Evolutionary conservation across 2,888 invertebrate species (phyloP).

Genomic region (Stegophylla sp.): DNA sequence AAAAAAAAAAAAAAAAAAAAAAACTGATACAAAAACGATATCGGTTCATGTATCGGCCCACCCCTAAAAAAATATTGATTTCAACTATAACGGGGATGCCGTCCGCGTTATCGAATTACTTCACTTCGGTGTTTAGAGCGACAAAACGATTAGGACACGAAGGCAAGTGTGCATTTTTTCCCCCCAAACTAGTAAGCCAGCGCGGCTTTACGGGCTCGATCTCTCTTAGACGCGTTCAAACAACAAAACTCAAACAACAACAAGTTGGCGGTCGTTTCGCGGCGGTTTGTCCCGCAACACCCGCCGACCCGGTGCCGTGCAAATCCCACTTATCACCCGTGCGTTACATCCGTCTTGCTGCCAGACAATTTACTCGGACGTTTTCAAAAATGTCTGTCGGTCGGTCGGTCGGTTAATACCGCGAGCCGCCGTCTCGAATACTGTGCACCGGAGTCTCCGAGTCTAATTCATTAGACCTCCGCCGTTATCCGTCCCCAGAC

Average conservation of each 20-base stretch:
- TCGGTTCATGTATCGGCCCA: neutral
- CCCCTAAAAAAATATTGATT: neutral
- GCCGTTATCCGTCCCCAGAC: no score
- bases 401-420: neutral
- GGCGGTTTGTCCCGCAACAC: no score
- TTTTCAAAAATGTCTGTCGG: slow-evolving; percentile 3
- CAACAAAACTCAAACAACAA: no score
- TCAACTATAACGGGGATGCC: no score
- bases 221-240: neutral
- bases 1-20: no score
- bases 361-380: slow-evolving; percentile 4
- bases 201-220: neutral
- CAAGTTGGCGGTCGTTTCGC: neutral
- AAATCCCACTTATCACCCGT: slow-evolving; percentile 13
- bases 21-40: neutral
- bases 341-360: neutral
- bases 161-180: no score
- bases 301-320: neutral
- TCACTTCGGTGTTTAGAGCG: no score
- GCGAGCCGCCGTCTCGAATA: neutral
- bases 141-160: no score
- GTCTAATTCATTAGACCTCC: neutral
- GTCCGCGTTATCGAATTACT: no score
- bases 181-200: no score
- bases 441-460: neutral